Base-by-base conservation (phyloP, 2,113 vertebrate genomes). In the Bubo bubo region DNA sequence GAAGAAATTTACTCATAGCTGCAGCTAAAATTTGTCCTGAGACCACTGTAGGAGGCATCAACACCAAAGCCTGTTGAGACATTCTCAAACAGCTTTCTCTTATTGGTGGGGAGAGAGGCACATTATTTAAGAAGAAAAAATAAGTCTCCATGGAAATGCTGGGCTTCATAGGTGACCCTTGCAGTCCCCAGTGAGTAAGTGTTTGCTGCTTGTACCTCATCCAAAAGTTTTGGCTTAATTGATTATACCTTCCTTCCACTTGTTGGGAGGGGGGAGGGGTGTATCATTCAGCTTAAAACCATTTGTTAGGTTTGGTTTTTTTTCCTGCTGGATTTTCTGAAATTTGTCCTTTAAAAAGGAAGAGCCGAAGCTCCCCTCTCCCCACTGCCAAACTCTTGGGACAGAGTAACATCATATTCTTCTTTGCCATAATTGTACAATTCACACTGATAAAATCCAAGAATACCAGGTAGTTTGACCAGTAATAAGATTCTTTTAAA, bases 361-460 rank as follows among this genome's bases (percentile, higher is more conserved):
- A 32, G 27, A 75, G n/a, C 7, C 64, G 12, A 64, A 70, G 28
- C 22, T 58, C 10, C 11, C 8, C 18, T 50, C 6, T 52, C 17
- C 26, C 1, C 0, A 3, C 8, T 9, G 20, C 1, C 9, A 50
- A 32, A 47, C 19, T 41, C 22, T 28, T 90, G 10, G 9, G 19
- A 47, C 18, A 3, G 3, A 68, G 18, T 68, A 68, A 34, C 62
- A 15, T 22, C 18, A 4, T 71, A 20, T 26, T 83, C 5, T 88
- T 66, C 56, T 60, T 47, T 77, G 12, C 76, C 19, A 5, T 49
- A 56, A 16, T 21, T 62, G 35, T 86, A 50, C 14, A 74, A 19
- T 80, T 66, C 20, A 58, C 72, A 39, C 6, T 43, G 62, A 64
- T 39, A 41, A 85, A 79, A 37, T 88, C 15, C 8, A 34, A 49